Evolutionary conservation across 2,113 vertebrate genomes (phyloP), one percentile per base, ranked within the genome.

Genomic region (Ceyx melanurus): DNA sequence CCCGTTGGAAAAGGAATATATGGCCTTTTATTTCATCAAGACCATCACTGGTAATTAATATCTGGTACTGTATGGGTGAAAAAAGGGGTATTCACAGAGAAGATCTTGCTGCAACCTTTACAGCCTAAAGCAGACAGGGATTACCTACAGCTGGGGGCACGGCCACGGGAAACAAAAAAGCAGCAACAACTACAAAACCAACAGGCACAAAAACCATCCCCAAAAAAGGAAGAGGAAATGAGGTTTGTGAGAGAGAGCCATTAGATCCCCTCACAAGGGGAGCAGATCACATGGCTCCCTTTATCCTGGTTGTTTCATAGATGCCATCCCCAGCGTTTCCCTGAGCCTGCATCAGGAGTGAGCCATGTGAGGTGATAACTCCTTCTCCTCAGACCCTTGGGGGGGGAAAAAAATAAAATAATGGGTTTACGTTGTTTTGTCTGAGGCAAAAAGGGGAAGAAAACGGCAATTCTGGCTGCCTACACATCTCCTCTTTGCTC

Each of bases 301-400:
- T 96, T 91, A 95, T 93, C 90, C 87, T 91, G 56, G 67, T 89
- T 93, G 70, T 85, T 95, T 96, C 94, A 95, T 93, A 64, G 92
- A 95, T 93, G 94, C 87, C 79, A 88, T 89, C 56, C 61, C 78
- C 5, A 4, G 82, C 65, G 68, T 91, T 91, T 96, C 91, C 74
- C 82, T 88, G 87, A 75, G 85, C 86, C 82, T 94, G 87, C 79
- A 86, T 77, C 91, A 88, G 85, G 92, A 91, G 61, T 45, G 85
- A 96, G 87, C 91, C 96, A 96, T 93, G 93, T 78, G 75, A 88
- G 76, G 79, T 81, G 89, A 95, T 82, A 95, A 93, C 78, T 50
- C 89, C 64, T 88, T 94, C 94, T 91, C 84, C n/a, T 77, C 72
- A 88, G 60, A 77, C n/a, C 72, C 78, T 77, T 80, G 25, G 14